These are phyloP conservation scores for Drosophila atripex DNA, from an alignment of 2,888 invertebrate species.

Conservation along the genomic window DNA sequence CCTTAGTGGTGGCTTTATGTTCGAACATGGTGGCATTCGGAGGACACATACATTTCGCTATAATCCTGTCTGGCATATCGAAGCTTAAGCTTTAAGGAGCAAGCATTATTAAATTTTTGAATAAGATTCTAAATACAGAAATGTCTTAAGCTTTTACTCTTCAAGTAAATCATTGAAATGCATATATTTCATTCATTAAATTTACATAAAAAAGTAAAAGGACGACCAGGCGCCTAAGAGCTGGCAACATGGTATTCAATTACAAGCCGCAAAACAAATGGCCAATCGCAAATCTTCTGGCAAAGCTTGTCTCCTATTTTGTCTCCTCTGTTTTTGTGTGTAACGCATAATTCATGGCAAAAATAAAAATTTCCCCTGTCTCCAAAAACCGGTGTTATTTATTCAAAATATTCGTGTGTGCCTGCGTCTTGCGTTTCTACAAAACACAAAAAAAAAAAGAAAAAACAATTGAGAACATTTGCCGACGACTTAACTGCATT, in stretches of 20 bases:
- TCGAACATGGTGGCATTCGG: conserved; percentile 21
- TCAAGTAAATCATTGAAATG: conserved; percentile 24
- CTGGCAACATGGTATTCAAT: conserved; percentile 55
- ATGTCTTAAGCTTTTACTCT: neutral
- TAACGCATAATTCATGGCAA: conserved; percentile 43
- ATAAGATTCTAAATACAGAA: neutral
- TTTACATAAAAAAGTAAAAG: conserved; percentile 27
- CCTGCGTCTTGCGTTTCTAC: conserved; percentile 1
- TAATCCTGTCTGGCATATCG: conserved; percentile 24
- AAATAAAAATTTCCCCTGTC: conserved; percentile 12
- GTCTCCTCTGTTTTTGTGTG: neutral
- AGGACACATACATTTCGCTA: conserved; percentile 17
- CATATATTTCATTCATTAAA: conserved; percentile 47
- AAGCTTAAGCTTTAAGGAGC: neutral
- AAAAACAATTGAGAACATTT: conserved; percentile 38
- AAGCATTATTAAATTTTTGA: neutral
- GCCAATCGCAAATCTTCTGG: conserved; percentile 61
- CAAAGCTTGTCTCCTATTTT: conserved; percentile 13
- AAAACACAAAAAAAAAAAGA: neutral
- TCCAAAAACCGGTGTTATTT: conserved; percentile 51
- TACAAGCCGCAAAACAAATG: conserved; percentile 65
- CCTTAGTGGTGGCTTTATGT: conserved; percentile 29
- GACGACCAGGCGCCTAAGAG: too few species aligned
- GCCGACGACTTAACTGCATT: conserved; percentile 65
- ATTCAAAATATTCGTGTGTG: conserved; percentile 54